A percentile compares a stretch with the other conserved stretches of the same genome.
Conservation (phyloP, 2,888 invertebrate species). For the Dione vanillae region DNA sequence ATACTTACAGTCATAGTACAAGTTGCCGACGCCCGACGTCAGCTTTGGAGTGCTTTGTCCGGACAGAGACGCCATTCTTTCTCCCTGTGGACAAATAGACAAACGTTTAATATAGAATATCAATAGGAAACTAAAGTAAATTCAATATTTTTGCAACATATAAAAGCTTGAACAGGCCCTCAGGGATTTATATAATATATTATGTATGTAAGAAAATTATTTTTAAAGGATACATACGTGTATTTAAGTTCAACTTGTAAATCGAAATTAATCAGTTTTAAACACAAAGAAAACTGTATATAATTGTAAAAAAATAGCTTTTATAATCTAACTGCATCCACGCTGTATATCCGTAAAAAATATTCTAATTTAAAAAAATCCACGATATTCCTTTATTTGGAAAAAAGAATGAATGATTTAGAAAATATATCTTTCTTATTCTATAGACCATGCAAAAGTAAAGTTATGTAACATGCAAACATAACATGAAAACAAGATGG, state of each 20-base stretch:
- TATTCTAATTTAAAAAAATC: not conserved
- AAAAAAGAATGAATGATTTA: not conserved
- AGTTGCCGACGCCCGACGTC: conserved; percentile 75
- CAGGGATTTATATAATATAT: not conserved
- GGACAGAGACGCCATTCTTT: conserved; percentile 78
- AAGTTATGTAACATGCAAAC: conserved; percentile 44
- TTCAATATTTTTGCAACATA: conserved; percentile 16
- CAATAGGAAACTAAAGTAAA: not conserved
- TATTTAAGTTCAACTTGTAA: too few species aligned
- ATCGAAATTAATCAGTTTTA: too few species aligned
- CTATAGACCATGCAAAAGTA: conserved; percentile 32
- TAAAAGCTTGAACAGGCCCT: conserved; percentile 15
- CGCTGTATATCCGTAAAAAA: not conserved
- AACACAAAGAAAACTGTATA: too few species aligned
- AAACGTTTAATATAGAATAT: conserved; percentile 6
- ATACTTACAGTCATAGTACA: conserved; percentile 80
- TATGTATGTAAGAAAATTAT: not conserved
- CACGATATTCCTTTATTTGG: not conserved
- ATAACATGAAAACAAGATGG: conserved; percentile 55
- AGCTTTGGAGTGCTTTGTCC: conserved; percentile 76
- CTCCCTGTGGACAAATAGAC: conserved; percentile 61
- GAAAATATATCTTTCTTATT: not conserved
- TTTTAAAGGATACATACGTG: not conserved
- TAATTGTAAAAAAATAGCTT: too few species aligned
- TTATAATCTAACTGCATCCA: too few species aligned